A percentile compares a stretch with the other conserved stretches of the same genome.
These are phyloP conservation scores for Porites cylindrica DNA, from an alignment of 92 coral and sea anemone species.

Conservation along the genomic window DNA sequence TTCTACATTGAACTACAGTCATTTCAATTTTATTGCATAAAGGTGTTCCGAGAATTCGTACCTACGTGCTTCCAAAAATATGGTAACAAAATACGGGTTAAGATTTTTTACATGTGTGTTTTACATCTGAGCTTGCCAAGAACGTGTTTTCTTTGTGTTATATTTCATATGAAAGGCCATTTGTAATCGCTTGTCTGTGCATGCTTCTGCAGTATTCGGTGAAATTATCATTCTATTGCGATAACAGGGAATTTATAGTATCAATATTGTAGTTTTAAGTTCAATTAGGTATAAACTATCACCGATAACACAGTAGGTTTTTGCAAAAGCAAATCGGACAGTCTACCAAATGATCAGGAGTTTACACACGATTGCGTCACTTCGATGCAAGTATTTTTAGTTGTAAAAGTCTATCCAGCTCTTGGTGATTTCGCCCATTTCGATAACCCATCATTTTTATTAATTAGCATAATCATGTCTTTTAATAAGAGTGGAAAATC, in stretches of 20 bases:
- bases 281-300: not conserved
- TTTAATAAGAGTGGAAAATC: not conserved
- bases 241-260: not conserved
- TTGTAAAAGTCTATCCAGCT: not conserved
- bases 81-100: not conserved
- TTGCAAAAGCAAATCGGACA: not conserved
- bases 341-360: not conserved
- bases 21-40: too few species aligned
- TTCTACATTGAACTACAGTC: not conserved
- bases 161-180: not conserved
- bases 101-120: not conserved
- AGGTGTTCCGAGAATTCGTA: not conserved
- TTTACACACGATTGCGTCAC: not conserved
- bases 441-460: not conserved
- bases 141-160: conserved; percentile 2
- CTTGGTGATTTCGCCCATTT: not conserved
- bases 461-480: conserved; percentile 17
- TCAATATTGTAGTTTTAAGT: not conserved
- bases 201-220: not conserved
- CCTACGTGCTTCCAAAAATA: not conserved
- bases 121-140: not conserved
- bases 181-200: not conserved
- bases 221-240: not conserved
- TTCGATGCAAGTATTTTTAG: not conserved
- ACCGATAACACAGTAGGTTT: not conserved